These are phyloP conservation scores for Cyphomyrus discorhynchus DNA, from an alignment of 2,113 vertebrate genomes.

Conservation along the genomic window DNA sequence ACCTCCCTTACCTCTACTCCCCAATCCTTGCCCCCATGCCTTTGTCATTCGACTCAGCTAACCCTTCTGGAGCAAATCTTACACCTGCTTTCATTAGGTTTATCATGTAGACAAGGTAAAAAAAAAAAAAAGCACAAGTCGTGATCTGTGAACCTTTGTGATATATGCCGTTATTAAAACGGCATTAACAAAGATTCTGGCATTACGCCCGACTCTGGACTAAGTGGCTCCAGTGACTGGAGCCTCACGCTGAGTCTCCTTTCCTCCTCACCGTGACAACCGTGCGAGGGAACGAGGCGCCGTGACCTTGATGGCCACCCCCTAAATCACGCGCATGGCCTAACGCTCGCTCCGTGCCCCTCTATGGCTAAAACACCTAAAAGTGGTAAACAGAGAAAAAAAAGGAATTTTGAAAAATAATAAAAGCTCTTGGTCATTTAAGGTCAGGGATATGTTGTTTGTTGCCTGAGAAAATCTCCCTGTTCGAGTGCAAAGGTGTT, in stretches of 20 bases:
- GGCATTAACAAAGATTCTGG: not conserved
- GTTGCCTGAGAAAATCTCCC: conserved; percentile 1
- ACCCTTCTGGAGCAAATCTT: not conserved
- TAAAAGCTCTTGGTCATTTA: conserved; percentile 9
- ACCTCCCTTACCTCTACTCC: not conserved
- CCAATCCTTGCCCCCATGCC: not conserved
- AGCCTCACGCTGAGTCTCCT: not conserved
- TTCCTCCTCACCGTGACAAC: not conserved
- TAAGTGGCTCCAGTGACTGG: not conserved
- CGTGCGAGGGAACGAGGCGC: not conserved
- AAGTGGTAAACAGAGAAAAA: not conserved
- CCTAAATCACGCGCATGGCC: not conserved
- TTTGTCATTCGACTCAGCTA: not conserved
- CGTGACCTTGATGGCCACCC: not conserved
- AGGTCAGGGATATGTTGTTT: conserved; percentile 14
- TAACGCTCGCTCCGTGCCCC: not conserved
- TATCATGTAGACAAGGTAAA: not conserved
- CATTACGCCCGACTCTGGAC: not conserved
- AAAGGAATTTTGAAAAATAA: not conserved
- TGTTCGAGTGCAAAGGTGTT: not conserved
- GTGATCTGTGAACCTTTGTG: not conserved
- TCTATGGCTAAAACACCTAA: not conserved
- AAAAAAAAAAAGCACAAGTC: not conserved
- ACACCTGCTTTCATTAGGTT: not conserved
- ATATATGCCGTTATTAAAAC: conserved; percentile 1